phyloP scores from a whole-genome alignment of 2,113 vertebrate species.

The Lepisosteus oculatus region DNA sequence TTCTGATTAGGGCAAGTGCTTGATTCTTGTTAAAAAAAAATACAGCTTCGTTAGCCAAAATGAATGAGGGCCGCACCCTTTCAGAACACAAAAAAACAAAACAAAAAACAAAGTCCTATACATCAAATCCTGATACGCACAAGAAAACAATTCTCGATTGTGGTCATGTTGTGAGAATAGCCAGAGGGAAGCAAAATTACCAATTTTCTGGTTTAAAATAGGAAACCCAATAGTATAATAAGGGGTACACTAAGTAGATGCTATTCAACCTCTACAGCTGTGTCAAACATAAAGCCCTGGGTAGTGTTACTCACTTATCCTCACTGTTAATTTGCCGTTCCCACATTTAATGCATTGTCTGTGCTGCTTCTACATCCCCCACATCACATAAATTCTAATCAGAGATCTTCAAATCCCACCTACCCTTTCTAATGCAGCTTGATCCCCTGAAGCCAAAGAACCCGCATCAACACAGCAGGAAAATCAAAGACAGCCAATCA shows the following conservation, averaged over 20 bases:
- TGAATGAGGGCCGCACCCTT: too few species aligned
- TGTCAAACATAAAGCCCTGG: too few species aligned
- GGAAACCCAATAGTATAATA: not conserved
- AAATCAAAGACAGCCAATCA: not conserved
- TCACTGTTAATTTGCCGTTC: not conserved
- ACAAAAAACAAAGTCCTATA: too few species aligned
- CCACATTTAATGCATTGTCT: not conserved
- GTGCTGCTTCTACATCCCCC: slow-evolving; percentile 4
- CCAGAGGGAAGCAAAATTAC: slow-evolving; percentile 8
- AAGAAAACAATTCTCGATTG: not conserved
- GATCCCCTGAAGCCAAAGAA: not conserved
- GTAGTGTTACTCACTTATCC: not conserved
- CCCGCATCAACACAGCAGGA: not conserved
- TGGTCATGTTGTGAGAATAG: not conserved
- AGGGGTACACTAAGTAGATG: too few species aligned
- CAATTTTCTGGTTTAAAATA: slow-evolving; percentile 6
- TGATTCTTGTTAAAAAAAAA: too few species aligned
- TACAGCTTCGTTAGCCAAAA: too few species aligned
- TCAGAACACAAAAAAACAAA: too few species aligned
- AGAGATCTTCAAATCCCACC: slow-evolving; percentile 13
- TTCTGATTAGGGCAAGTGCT: too few species aligned
- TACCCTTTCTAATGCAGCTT: slow-evolving; percentile 9
- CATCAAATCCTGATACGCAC: too few species aligned
- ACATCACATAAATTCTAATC: slow-evolving; percentile 11
- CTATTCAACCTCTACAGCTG: too few species aligned